Evolutionary conservation across 2,113 vertebrate species (phyloP).

Genomic region (Holacanthus passer): DNA sequence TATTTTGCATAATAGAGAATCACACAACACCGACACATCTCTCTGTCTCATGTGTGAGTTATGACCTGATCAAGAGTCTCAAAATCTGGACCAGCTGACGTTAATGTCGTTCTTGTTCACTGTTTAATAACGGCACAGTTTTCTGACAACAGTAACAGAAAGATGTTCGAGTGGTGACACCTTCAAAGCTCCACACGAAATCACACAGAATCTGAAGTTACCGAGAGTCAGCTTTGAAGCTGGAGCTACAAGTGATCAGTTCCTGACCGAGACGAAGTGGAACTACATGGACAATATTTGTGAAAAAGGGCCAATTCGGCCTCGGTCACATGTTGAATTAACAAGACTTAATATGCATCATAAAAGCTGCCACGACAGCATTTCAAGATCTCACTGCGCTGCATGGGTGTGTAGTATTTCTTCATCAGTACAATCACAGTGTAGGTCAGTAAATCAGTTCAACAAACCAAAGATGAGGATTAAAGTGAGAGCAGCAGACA

Average conservation of each 20-base stretch:
- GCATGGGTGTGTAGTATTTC: too few relatives aligned
- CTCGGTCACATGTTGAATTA: neutral
- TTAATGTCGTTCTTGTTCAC: neutral
- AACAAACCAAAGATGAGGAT: neutral
- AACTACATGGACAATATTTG: neutral
- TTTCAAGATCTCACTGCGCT: too few relatives aligned
- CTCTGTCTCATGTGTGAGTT: neutral
- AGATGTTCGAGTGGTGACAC: neutral
- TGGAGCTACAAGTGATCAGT: neutral
- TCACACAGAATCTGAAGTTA: neutral
- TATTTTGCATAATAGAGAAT: neutral
- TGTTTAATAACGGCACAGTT: neutral
- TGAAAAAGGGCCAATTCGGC: neutral
- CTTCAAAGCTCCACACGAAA: neutral
- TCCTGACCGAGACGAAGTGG: neutral
- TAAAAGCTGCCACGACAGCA: constrained; percentile 8
- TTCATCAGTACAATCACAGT: constrained; percentile 5
- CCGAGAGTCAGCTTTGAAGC: neutral
- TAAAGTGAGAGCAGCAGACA: constrained; percentile 15
- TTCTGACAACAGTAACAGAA: neutral
- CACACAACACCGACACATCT: neutral
- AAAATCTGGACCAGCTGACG: neutral
- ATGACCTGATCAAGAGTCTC: neutral
- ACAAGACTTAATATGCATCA: neutral
- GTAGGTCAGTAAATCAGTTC: neutral